Percentiles rank a stretch among this genome's conserved stretches.
phyloP scores from a whole-genome alignment of 2,113 vertebrate species.

The Rallus limicola region DNA sequence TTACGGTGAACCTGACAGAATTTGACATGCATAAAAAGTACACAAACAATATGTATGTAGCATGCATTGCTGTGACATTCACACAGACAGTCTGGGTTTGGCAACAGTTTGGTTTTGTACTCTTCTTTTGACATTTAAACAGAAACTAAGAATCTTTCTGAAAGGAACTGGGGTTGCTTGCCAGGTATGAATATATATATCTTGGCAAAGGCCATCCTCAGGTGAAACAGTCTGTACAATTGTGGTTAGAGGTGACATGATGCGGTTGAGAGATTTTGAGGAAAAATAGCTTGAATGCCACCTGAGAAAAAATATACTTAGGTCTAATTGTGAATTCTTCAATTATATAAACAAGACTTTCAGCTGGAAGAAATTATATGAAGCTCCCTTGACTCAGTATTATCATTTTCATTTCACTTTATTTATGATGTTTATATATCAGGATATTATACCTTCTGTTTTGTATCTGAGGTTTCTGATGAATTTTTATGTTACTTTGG shows the following conservation, averaged over 20 bases:
- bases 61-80: conserved; percentile 65
- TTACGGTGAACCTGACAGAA: conserved; percentile 66
- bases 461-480: background rate
- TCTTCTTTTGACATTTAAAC: conserved; percentile 73
- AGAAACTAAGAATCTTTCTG: conserved; percentile 49
- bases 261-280: background rate
- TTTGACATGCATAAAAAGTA: conserved; percentile 59
- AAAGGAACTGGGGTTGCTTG: conserved; percentile 46
- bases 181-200: conserved; percentile 36
- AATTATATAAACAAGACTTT: background rate
- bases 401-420: background rate
- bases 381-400: background rate
- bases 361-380: background rate
- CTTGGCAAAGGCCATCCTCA: conserved; percentile 42
- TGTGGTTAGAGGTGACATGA: background rate
- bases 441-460: background rate
- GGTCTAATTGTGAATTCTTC: background rate
- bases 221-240: conserved; percentile 24
- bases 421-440: background rate
- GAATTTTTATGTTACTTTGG: background rate
- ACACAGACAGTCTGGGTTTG: conserved; percentile 49
- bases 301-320: conserved; percentile 9
- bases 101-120: conserved; percentile 54
- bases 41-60: background rate
- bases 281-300: background rate